These are phyloP conservation scores for Drosophila suboccidentalis DNA, from an alignment of 2,888 invertebrate genomes.

Conservation along the genomic window DNA sequence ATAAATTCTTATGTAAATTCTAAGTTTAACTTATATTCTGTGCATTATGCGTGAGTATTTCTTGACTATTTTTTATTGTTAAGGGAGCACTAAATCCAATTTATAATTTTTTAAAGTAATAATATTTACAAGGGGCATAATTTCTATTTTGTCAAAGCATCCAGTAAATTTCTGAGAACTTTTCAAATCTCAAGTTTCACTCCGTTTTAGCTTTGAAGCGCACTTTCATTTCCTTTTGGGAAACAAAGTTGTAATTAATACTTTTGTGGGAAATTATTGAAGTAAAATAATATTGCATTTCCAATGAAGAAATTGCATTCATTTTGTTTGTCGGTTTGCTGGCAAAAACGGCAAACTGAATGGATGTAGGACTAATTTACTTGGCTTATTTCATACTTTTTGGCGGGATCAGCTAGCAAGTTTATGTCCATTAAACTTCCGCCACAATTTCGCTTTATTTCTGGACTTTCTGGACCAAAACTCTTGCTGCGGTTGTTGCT, in stretches of 20 bases:
- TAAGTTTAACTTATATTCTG: too few species aligned
- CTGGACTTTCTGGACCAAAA: slow-evolving; percentile 28
- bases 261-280: slow-evolving; percentile 48
- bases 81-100: not conserved
- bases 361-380: slow-evolving; percentile 65
- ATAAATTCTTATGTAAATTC: too few species aligned
- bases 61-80: too few species aligned
- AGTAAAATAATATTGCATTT: slow-evolving; percentile 45
- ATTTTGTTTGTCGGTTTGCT: not conserved
- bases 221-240: slow-evolving; percentile 21
- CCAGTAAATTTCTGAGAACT: slow-evolving; percentile 4
- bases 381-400: slow-evolving; percentile 61
- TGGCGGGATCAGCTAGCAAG: slow-evolving; percentile 62
- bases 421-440: slow-evolving; percentile 81
- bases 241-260: slow-evolving; percentile 56
- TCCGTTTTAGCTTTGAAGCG: slow-evolving; percentile 10
- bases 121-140: not conserved
- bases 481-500: slow-evolving; percentile 50
- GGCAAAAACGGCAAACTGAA: slow-evolving; percentile 22
- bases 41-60: too few species aligned
- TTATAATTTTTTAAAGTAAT: not conserved
- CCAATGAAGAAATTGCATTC: slow-evolving; percentile 29
- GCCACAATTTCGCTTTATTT: slow-evolving; percentile 70
- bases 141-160: not conserved
- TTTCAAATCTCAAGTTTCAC: slow-evolving; percentile 2